A percentile compares a stretch with the other conserved stretches of the same genome.
phyloP scores from a whole-genome alignment of 30 jellyfish, hydroid and myxozoan genomes.

The Phacellophora camtschatica region DNA sequence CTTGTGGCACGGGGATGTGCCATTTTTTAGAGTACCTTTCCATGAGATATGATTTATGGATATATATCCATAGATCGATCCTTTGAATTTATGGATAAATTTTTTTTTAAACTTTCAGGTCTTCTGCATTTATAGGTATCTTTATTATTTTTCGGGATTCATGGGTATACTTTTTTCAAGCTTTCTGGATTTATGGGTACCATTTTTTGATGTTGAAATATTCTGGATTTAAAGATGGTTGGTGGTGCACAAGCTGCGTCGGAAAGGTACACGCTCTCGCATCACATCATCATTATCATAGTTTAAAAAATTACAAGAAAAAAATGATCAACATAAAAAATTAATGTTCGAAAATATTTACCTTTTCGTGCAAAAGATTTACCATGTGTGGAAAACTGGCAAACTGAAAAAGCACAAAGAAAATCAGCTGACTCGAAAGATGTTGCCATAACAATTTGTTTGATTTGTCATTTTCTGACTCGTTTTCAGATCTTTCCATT shows the following conservation, averaged over 20 bases:
- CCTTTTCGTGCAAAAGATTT: slow-evolving; percentile 82
- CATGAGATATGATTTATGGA: too few relatives aligned
- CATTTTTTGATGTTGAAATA: background rate
- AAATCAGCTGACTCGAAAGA: slow-evolving; percentile 95
- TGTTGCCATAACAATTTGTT: slow-evolving; percentile 96
- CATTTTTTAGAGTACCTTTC: too few relatives aligned
- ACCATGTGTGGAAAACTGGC: slow-evolving; percentile 99
- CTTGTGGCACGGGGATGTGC: too few relatives aligned
- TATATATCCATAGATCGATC: too few relatives aligned
- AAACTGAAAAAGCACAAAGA: slow-evolving; percentile 89
- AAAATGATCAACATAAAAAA: background rate
- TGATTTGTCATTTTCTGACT: slow-evolving; percentile 76
- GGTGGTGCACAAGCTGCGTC: background rate
- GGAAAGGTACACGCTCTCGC: too few relatives aligned
- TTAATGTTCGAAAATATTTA: background rate
- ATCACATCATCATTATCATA: too few relatives aligned
- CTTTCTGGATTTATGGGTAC: too few relatives aligned
- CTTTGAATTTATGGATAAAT: too few relatives aligned
- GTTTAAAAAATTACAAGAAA: background rate
- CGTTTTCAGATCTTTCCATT: slow-evolving; percentile 89
- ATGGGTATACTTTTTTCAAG: too few relatives aligned
- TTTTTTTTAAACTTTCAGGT: too few relatives aligned
- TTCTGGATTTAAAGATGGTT: background rate
- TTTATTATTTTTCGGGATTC: too few relatives aligned
- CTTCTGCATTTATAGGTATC: too few relatives aligned